These are phyloP conservation scores for Eunapius fragilis DNA, from an alignment of 37 sponge, comb jelly and placozoan genomes.

Conservation along the genomic window DNA sequence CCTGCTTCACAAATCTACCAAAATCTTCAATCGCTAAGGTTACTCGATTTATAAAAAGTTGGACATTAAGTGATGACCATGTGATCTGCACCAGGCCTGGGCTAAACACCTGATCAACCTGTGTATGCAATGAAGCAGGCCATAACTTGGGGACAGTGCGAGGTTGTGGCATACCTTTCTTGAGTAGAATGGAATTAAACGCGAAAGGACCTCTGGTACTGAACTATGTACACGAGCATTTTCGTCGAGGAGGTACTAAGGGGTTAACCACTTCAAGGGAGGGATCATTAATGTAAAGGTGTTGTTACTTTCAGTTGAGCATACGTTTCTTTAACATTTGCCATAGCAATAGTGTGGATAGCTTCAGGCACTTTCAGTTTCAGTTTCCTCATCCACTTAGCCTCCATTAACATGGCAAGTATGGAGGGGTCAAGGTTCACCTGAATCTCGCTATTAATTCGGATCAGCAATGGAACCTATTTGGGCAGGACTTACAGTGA, in stretches of 20 bases:
- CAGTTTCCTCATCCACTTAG: constrained; percentile 83
- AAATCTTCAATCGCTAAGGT: constrained; percentile 47
- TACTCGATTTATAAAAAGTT: constrained; percentile 54
- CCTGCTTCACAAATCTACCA: constrained; percentile 72
- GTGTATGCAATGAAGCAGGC: not conserved
- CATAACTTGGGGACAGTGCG: not conserved
- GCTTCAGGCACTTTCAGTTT: constrained; percentile 63
- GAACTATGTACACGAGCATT: constrained; percentile 27
- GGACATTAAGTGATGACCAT: constrained; percentile 91
- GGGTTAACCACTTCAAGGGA: too few relatives aligned
- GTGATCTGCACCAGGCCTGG: constrained; percentile 86
- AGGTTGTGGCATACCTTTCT: constrained; percentile 24
- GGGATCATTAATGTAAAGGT: not conserved
- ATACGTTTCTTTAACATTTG: constrained; percentile 67
- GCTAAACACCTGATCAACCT: constrained; percentile 74
- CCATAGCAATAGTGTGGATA: constrained; percentile 33
- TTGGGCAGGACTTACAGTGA: not conserved
- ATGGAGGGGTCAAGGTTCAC: constrained; percentile 86
- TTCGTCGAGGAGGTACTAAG: constrained; percentile 61
- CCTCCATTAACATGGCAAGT: constrained; percentile 77
- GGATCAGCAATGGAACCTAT: constrained; percentile 57
- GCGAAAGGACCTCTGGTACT: constrained; percentile 53
- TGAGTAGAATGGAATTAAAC: constrained; percentile 43
- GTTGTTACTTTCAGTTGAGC: constrained; percentile 60
- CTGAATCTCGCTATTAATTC: constrained; percentile 34